phyloP scores from a whole-genome alignment of 2,113 vertebrate genomes.

The Urocynchramus pylzowi region DNA sequence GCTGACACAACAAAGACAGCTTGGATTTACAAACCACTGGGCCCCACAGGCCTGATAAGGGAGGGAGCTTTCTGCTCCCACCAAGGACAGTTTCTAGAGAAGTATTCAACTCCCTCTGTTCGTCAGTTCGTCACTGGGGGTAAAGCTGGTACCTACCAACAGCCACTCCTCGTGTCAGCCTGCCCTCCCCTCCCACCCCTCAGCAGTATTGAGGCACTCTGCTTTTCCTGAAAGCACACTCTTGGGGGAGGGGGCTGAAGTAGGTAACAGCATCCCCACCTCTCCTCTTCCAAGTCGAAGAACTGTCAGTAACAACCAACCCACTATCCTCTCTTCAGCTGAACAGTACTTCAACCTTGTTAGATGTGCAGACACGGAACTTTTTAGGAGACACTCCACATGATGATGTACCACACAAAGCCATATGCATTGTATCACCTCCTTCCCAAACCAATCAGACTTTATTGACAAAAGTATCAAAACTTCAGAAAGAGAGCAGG shows the following conservation, averaged over 20 bases:
- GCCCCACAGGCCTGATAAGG: neutral
- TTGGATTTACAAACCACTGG: neutral
- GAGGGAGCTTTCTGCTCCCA: neutral
- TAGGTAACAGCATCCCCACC: neutral
- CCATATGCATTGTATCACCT: fast-evolving
- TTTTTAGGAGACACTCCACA: neutral
- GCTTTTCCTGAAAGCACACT: neutral
- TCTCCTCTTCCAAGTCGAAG: neutral
- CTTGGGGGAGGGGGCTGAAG: fast-evolving
- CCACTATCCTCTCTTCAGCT: neutral
- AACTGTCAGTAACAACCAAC: neutral
- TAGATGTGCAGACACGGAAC: neutral
- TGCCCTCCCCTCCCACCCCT: neutral
- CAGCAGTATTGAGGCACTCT: neutral
- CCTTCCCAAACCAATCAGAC: neutral
- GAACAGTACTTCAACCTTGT: neutral
- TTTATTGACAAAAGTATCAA: neutral
- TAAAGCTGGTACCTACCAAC: neutral
- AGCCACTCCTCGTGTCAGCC: neutral
- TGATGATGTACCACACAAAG: neutral
- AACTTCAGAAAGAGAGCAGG: neutral
- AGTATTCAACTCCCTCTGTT: neutral
- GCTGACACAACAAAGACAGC: neutral
- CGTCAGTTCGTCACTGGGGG: neutral
- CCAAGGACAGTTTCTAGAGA: neutral